Percentiles rank a stretch among this genome's conserved stretches.
phyloP scores from a whole-genome alignment of 2,797 vertebrate species.

The Syncerus caffer region DNA sequence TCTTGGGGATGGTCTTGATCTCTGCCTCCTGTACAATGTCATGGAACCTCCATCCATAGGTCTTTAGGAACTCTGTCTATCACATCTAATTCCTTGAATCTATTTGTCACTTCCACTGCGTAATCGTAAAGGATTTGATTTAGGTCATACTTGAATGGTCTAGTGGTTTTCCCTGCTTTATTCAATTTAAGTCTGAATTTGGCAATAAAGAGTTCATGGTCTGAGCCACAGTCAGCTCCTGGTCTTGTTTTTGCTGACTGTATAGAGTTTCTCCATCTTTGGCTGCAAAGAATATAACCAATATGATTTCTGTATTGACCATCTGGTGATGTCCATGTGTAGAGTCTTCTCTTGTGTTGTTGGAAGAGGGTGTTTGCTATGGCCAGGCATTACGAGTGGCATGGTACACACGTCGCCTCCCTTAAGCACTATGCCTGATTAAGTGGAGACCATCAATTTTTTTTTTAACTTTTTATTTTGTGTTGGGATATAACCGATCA shows the following conservation, averaged over 20 bases:
- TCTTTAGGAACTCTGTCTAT: not conserved
- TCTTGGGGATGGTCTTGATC: not conserved
- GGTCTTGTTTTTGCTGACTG: not conserved
- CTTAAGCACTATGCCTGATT: fast-evolving
- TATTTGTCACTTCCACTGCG: not conserved
- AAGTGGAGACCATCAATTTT: not conserved
- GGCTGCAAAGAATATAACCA: not conserved
- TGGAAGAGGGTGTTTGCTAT: not conserved
- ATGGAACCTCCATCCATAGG: not conserved
- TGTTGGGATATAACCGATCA: not conserved
- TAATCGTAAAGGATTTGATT: not conserved
- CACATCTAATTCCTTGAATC: not conserved
- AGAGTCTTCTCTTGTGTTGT: not conserved
- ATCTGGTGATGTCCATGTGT: not conserved
- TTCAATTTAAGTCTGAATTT: not conserved
- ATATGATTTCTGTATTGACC: not conserved
- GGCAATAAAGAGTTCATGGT: not conserved
- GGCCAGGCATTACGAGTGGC: no score
- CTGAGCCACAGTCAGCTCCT: not conserved
- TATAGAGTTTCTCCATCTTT: not conserved
- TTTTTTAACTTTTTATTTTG: not conserved
- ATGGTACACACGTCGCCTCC: fast-evolving
- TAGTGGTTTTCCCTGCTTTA: not conserved
- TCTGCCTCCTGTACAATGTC: not conserved
- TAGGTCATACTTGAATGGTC: not conserved